A percentile compares a stretch with the other conserved stretches of the same genome.
These are phyloP conservation scores for Plectropomus leopardus DNA, from an alignment of 2,113 vertebrate species.

Conservation along the genomic window DNA sequence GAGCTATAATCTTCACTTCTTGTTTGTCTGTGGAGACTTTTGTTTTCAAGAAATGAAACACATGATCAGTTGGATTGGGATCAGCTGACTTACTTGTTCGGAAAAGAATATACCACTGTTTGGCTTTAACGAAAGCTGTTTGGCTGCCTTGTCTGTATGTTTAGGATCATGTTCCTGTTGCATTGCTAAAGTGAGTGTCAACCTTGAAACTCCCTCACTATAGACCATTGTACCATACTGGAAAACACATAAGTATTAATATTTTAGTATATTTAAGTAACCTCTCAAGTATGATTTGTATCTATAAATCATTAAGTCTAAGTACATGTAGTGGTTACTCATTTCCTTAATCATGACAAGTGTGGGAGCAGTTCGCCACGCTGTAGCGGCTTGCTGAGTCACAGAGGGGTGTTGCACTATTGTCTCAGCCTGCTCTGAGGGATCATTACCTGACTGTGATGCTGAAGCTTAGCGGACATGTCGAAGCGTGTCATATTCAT, in stretches of 20 bases:
- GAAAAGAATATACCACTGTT: constrained; percentile 13
- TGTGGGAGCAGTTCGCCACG: constrained; percentile 7
- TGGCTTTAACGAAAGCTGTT: not conserved
- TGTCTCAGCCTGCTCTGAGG: constrained; percentile 44
- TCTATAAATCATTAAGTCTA: not conserved
- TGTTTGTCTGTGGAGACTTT: not conserved
- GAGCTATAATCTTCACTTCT: not conserved
- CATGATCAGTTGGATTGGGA: constrained; percentile 16
- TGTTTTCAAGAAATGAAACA: constrained; percentile 24
- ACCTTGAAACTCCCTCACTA: not conserved
- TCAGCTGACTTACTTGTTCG: constrained; percentile 30
- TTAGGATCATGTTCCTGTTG: not conserved
- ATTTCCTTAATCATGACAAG: constrained; percentile 24
- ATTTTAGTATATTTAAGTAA: not conserved
- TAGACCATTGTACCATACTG: not conserved
- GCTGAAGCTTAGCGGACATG: constrained; percentile 28
- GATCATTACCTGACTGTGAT: constrained; percentile 44
- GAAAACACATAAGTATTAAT: not conserved
- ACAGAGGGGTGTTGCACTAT: constrained; percentile 53
- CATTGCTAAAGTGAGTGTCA: not conserved
- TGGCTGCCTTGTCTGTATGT: constrained; percentile 1
- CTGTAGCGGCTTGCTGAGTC: constrained; percentile 52
- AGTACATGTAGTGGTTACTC: not conserved
- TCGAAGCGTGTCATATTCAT: constrained; percentile 40
- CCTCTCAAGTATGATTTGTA: not conserved